phyloP scores from a whole-genome alignment of 2,113 vertebrate genomes.

The Dicrurus megarhynchus region DNA sequence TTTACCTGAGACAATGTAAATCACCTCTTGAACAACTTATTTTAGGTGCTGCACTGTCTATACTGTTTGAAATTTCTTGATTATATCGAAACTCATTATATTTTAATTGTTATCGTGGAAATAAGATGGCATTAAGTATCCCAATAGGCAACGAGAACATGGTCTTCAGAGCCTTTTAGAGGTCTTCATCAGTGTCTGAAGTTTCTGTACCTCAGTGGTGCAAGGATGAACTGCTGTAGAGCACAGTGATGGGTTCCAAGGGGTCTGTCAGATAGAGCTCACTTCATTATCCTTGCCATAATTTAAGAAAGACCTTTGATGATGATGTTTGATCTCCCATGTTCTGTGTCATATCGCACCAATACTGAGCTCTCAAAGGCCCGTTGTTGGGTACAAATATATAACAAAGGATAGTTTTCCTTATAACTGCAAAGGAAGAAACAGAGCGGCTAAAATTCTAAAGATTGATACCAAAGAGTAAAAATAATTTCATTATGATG shows the following conservation, averaged over 20 bases:
- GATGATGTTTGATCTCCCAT: neutral
- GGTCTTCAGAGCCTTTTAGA: neutral
- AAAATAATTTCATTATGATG: neutral
- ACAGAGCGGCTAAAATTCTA: neutral
- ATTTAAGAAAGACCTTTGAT: neutral
- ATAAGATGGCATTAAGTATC: neutral
- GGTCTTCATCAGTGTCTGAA: neutral
- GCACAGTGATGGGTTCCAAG: neutral
- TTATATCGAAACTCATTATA: neutral
- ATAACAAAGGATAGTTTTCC: neutral
- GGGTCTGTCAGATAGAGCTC: neutral
- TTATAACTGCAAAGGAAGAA: neutral
- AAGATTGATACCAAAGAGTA: neutral
- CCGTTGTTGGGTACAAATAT: neutral
- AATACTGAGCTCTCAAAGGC: neutral
- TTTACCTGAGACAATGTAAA: neutral
- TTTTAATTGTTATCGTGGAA: neutral
- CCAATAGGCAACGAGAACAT: neutral
- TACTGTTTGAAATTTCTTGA: neutral
- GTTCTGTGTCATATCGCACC: neutral
- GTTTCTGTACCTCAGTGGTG: neutral
- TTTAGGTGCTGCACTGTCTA: neutral
- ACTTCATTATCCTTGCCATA: neutral
- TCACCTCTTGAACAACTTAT: neutral
- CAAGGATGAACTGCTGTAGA: neutral